Conservation (phyloP, 1,140 invertebrate species). For the Euura lappo region DNA sequence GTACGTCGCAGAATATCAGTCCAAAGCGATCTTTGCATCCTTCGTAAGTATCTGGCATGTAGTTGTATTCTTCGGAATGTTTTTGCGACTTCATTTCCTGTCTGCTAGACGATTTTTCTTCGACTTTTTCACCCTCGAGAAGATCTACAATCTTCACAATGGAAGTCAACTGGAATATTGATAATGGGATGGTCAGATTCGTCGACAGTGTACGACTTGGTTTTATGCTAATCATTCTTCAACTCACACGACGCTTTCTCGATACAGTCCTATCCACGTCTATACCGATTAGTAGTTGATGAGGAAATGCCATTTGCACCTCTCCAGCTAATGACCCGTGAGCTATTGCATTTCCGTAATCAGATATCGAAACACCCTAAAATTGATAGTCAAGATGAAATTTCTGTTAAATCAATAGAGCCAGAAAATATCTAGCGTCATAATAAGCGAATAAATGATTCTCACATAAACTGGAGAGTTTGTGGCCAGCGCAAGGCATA, state of each 20-base stretch:
- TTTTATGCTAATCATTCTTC: constrained; percentile 5
- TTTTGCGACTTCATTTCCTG: constrained; percentile 29
- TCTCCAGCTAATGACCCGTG: constrained; percentile 58
- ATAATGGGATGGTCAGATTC: neutral
- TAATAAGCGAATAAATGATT: constrained; percentile 12
- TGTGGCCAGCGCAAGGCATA: constrained; percentile 47
- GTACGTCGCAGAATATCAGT: constrained; percentile 47
- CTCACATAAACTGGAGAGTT: constrained; percentile 52
- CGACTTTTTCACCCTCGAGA: constrained; percentile 4
- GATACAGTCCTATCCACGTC: constrained; percentile 45
- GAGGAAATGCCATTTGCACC: constrained; percentile 51
- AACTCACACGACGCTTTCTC: constrained; percentile 45
- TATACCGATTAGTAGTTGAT: constrained; percentile 48
- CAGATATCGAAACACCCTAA: constrained; percentile 40
- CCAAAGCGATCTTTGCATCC: constrained; percentile 51
- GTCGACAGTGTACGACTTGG: constrained; percentile 13
- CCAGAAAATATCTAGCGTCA: constrained; percentile 5
- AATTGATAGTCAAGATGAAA: neutral
- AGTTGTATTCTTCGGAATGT: constrained; percentile 37
- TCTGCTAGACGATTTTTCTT: constrained; percentile 15
- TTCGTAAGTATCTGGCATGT: constrained; percentile 46
- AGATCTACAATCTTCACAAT: constrained; percentile 36
- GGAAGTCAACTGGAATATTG: constrained; percentile 30
- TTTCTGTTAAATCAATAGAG: neutral
- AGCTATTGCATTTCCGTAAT: constrained; percentile 55